Base-by-base conservation (phyloP, 1,140 invertebrate species). In the Micrasema longulum region DNA sequence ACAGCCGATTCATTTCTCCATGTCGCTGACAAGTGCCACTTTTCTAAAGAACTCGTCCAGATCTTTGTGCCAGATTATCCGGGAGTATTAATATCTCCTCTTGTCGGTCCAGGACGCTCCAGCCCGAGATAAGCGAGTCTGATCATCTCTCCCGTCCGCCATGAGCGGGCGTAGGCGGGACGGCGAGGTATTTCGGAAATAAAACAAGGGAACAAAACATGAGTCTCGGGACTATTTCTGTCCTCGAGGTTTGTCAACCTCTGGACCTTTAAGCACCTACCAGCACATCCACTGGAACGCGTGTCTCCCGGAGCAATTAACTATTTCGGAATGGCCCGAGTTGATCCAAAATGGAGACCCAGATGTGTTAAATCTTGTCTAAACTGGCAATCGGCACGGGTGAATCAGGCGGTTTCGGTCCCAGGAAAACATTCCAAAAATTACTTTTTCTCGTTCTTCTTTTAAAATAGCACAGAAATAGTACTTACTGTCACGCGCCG, bases 191-290 rank as follows among this genome's bases (percentile, higher is more conserved):
- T 63, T 62, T 63, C 60, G 38, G 23, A 63, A 63, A 63, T 63
- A 63, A 63, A 63, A 63, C 60, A 47, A 63, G 60, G 60, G 23
- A 63, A 14, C 11, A 63, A 63, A 43, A 63, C 55, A 38, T 22
- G 38, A 45, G 55, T 47, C 38, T 47, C 38, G 22, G 14, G n/a
- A 12, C 60, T 63, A 63, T 63, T 63, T 63, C 41, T 18, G 60
- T 45, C 38, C 12, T 41, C 38, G 9, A 41, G 57, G 60, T 63
- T 63, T 63, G 60, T 63, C 60, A 63, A 63, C 60, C 60, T 41
- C 60, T 63, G 60, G 14, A 18, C 41, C 14, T 23, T 11, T 23
- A 20, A 23, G 2, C 52, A 31, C 52, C 22, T 23, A 60, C 26
- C 31, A 14, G 7, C 7, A 31, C 7, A 31, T 31, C 26, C 26